Base-by-base conservation (phyloP, 2,888 invertebrate genomes). In the Stictocephala bisonia region DNA sequence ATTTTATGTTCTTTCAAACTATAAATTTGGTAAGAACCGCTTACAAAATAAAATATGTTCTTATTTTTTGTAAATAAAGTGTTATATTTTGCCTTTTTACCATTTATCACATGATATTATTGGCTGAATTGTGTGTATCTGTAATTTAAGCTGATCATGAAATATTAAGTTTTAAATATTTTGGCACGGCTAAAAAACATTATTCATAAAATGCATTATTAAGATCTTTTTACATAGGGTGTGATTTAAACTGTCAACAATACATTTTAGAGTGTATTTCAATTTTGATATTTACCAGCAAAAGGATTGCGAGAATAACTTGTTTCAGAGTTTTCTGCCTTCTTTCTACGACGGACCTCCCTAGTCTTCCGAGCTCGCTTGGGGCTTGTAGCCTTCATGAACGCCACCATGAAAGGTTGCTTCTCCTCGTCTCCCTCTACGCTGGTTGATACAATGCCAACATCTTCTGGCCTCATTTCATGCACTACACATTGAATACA, bases 351-450 rank as follows among this genome's bases (percentile, higher is more conserved):
- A 85, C 88, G 73, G 84, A 86, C 82, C 22, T 88, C 88, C 78
- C 89, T 75, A 13, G 72, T 76, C 20, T 70, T 70, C 2, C 76
- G 60, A 7, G 70, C 60, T 9, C 69, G 68, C 85, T 83, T 1
- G 87, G 85, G 86, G 0, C 87, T 87, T 0, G 87, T 87, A 73
- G 88, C 91, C 82, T 92, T 92, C 82, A 94, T 90, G 84, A 95
- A 97, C 0, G 94, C 95, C 9, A 96, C 96, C 88, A 97, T 89
- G 83, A 97, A 97, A 0, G 97, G 95, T 82, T 96, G 95, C 79
- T 91, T 92, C 77, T 94, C 93, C 20, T 90, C 87, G 81, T 76
- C 77, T 13, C 41, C 70, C 76, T 90, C 87, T 0, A 91, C 92
- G 76, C 90, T 89, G 3, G 90, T 87, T 78, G 93, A 93, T 18